These are phyloP conservation scores for Barbus barbus DNA, from an alignment of 2,113 vertebrate genomes.

Conservation along the genomic window DNA sequence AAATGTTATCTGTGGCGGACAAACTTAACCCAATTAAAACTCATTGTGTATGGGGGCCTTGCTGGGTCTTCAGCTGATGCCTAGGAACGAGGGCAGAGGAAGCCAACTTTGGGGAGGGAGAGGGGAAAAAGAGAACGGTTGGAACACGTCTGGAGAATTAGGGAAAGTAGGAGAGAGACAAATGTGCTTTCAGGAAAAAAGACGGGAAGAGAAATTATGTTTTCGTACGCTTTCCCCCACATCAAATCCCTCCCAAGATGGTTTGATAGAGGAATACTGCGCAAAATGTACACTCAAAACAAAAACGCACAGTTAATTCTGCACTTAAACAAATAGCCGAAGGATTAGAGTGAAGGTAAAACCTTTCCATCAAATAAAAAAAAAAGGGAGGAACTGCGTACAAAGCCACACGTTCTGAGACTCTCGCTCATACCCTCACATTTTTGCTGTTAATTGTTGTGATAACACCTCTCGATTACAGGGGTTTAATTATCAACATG, in stretches of 20 bases:
- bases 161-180: conserved; percentile 52
- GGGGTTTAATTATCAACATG: conserved; percentile 64
- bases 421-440: conserved; percentile 46
- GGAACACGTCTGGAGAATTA: conserved; percentile 51
- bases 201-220: conserved; percentile 33
- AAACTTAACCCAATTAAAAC: conserved; percentile 86
- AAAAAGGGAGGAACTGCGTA: conserved; percentile 7
- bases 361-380: not conserved
- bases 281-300: not conserved
- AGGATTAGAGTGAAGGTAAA: not conserved
- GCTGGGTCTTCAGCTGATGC: conserved; percentile 65
- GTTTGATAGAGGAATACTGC: not conserved
- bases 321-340: not conserved
- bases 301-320: not conserved
- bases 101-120: conserved; percentile 60
- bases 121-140: conserved; percentile 3
- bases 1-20: conserved; percentile 83
- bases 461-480: conserved; percentile 63
- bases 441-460: conserved; percentile 65
- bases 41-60: conserved; percentile 75
- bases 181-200: conserved; percentile 52
- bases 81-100: conserved; percentile 61
- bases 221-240: conserved; percentile 18
- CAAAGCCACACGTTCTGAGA: conserved; percentile 52
- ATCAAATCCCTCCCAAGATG: conserved; percentile 23